phyloP scores from a whole-genome alignment of 2,888 invertebrate genomes.

The Catocala fraxini region DNA sequence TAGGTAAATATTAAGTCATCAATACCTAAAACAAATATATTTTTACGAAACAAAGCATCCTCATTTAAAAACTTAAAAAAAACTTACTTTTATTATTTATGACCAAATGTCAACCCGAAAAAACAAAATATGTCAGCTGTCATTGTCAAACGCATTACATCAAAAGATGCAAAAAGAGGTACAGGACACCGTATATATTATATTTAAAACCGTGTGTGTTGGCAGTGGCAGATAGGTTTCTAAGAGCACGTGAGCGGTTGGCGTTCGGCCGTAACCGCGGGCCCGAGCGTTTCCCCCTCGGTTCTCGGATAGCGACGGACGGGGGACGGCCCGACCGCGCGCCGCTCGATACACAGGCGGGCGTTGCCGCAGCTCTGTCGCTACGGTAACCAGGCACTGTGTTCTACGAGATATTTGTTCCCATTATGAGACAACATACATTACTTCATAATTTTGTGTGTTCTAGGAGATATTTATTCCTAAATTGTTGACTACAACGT shows the following conservation, averaged over 20 bases:
- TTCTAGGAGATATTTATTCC: no score
- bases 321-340: conserved; percentile 40
- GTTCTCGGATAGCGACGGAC: conserved; percentile 25
- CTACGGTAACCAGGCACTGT: conserved; percentile 46
- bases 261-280: conserved; percentile 30
- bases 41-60: no score
- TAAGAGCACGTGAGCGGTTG: conserved; percentile 18
- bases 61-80: no score
- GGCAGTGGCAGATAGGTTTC: no score
- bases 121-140: conserved; percentile 1
- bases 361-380: conserved; percentile 45
- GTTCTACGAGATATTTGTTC: neutral
- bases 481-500: no score
- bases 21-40: no score
- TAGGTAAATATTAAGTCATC: no score
- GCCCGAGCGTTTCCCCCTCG: conserved; percentile 47
- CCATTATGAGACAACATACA: no score
- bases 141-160: conserved; percentile 7
- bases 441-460: no score
- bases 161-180: conserved; percentile 4
- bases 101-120: neutral
- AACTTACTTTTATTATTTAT: neutral
- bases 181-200: neutral
- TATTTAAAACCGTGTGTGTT: neutral
- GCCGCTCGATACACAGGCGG: conserved; percentile 51